Percentiles rank a stretch among this genome's conserved stretches.
Conservation (phyloP, 2,113 vertebrate genomes). For the Sylvietta virens region DNA sequence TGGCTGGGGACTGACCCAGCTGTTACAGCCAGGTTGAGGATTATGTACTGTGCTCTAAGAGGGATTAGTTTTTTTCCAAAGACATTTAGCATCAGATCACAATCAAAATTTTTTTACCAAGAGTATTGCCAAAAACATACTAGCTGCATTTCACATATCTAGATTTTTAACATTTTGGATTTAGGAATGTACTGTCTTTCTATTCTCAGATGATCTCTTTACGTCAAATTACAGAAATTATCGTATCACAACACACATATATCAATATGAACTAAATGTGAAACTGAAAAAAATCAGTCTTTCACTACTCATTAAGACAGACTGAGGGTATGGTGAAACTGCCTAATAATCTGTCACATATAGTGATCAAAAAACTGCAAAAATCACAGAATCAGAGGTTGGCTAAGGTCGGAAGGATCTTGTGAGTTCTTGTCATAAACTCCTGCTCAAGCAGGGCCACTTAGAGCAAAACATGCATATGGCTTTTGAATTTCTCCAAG, state of each 20-base stretch:
- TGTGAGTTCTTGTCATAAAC: background rate
- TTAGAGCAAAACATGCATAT: background rate
- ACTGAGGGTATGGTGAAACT: background rate
- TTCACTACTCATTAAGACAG: background rate
- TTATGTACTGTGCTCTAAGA: background rate
- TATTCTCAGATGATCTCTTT: background rate
- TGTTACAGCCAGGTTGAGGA: background rate
- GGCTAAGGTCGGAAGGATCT: background rate
- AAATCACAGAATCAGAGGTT: background rate
- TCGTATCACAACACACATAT: background rate
- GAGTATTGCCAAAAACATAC: background rate
- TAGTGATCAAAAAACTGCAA: background rate
- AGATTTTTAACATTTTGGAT: background rate
- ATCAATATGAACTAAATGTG: background rate
- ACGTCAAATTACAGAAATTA: background rate
- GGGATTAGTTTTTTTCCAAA: background rate
- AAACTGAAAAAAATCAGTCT: background rate
- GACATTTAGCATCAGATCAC: background rate
- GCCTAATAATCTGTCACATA: background rate
- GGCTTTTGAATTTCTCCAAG: background rate
- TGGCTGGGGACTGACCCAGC: background rate
- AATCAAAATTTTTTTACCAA: background rate
- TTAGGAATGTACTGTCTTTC: background rate
- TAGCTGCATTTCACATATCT: background rate
- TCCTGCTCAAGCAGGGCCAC: background rate